phyloP scores from a whole-genome alignment of 2,888 invertebrate species.

The Netelia melanura region DNA sequence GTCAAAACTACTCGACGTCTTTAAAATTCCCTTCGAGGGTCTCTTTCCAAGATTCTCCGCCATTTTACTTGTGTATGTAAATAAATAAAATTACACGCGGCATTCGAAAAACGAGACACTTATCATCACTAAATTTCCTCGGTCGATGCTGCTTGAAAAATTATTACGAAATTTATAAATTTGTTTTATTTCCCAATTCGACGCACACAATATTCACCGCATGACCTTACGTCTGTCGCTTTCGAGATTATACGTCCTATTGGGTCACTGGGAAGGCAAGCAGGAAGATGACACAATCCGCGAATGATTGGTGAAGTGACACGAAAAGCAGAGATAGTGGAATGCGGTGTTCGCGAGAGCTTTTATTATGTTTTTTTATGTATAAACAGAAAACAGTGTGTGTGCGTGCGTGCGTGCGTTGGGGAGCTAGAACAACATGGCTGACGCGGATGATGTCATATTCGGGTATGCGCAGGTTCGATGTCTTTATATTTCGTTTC shows the following conservation, averaged over 20 bases:
- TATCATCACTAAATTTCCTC: slow-evolving; percentile 53
- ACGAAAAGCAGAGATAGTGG: slow-evolving; percentile 13
- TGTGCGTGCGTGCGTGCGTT: slow-evolving; percentile 11
- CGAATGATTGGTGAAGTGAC: slow-evolving; percentile 28
- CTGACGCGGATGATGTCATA: slow-evolving; percentile 63
- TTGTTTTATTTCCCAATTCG: slow-evolving; percentile 26
- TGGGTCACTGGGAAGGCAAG: slow-evolving; percentile 21
- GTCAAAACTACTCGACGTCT: slow-evolving; percentile 96
- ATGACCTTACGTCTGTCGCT: slow-evolving; percentile 36
- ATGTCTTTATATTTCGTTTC: slow-evolving; percentile 26
- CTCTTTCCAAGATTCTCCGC: slow-evolving; percentile 93
- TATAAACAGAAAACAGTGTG: slow-evolving; percentile 29
- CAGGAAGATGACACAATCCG: slow-evolving; percentile 54
- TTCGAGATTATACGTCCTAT: slow-evolving; percentile 13
- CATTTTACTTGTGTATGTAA: slow-evolving; percentile 83
- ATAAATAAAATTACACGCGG: slow-evolving; percentile 55
- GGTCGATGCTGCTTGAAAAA: neutral
- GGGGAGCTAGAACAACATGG: slow-evolving; percentile 58
- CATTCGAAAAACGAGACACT: slow-evolving; percentile 47
- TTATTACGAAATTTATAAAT: slow-evolving; percentile 27
- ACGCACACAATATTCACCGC: slow-evolving; percentile 46
- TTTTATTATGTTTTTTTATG: slow-evolving; percentile 23
- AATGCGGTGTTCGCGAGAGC: slow-evolving; percentile 33
- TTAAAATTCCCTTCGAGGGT: slow-evolving; percentile 96
- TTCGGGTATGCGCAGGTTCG: slow-evolving; percentile 63